Conservation (phyloP, 1,140 invertebrate genomes). For the Melitaea cinxia region DNA sequence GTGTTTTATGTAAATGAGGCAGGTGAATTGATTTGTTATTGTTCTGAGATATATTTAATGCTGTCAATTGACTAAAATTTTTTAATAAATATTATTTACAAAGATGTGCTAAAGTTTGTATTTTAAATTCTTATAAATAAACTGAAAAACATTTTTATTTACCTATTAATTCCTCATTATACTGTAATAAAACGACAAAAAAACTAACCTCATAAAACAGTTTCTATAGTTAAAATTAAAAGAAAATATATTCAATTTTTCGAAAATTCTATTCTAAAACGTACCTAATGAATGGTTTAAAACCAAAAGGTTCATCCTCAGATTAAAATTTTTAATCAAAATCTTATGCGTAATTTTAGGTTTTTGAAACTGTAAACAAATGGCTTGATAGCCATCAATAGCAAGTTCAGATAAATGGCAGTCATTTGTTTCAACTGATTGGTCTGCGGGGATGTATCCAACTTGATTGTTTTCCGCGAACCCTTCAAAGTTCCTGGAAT, state of each 20-base stretch:
- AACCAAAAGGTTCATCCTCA: neutral
- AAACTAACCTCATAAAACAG: too few species aligned
- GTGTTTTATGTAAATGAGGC: slow-evolving; percentile 31
- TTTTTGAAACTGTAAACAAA: slow-evolving; percentile 18
- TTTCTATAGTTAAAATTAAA: too few species aligned
- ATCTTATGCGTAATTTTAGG: neutral
- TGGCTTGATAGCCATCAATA: slow-evolving; percentile 16
- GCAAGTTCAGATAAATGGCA: slow-evolving; percentile 51
- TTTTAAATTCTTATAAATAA: too few species aligned
- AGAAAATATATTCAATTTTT: too few species aligned
- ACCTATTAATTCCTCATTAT: too few species aligned
- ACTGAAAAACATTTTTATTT: too few species aligned
- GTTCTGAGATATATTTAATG: slow-evolving; percentile 7
- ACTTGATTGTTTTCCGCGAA: slow-evolving; percentile 70
- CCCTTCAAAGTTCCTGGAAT: slow-evolving; percentile 51
- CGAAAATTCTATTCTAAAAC: neutral
- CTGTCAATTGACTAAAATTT: neutral
- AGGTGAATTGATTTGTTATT: slow-evolving; percentile 27
- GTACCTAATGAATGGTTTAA: too few species aligned
- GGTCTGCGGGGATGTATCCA: slow-evolving; percentile 56
- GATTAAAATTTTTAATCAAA: neutral
- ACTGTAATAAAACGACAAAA: too few species aligned
- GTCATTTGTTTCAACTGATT: slow-evolving; percentile 71
- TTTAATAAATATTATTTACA: neutral
- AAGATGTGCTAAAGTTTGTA: too few species aligned